Evolutionary conservation across 1,140 invertebrate species (phyloP).

Genomic region (Lordiphosa mommai): DNA sequence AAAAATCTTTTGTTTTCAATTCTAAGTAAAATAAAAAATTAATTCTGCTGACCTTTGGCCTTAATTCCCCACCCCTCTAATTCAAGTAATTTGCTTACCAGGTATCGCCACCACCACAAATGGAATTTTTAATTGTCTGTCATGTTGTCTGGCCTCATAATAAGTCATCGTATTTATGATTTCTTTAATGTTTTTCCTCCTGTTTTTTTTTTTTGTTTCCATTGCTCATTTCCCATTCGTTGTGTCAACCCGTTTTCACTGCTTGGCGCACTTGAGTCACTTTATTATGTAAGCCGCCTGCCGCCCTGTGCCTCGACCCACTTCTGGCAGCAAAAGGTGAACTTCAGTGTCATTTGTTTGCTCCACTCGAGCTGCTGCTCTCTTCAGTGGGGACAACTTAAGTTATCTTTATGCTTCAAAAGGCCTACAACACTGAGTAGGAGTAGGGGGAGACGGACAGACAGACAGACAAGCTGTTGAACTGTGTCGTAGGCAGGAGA

Average conservation of each 20-base stretch:
- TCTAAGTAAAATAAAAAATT: not conserved
- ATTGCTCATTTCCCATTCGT: not conserved
- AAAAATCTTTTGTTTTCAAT: too few relatives aligned
- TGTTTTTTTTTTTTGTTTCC: not conserved
- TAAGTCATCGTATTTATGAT: slow-evolving; percentile 37
- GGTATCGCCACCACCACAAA: slow-evolving; percentile 25
- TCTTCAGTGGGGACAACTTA: slow-evolving; percentile 49
- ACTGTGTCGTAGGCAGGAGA: slow-evolving; percentile 7
- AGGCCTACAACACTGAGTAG: slow-evolving; percentile 26
- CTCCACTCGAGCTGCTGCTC: slow-evolving; percentile 8
- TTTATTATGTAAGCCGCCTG: slow-evolving; percentile 42
- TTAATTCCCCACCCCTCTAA: not conserved
- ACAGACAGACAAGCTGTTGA: slow-evolving; percentile 49
- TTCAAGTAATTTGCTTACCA: not conserved
- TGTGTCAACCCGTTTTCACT: slow-evolving; percentile 36
- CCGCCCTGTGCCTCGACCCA: slow-evolving; percentile 2
- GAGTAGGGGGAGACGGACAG: not conserved
- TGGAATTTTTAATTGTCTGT: slow-evolving; percentile 53
- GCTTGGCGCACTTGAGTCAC: slow-evolving; percentile 43
- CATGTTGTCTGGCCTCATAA: not conserved
- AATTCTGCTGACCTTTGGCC: not conserved
- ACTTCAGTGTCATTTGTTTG: slow-evolving; percentile 58
- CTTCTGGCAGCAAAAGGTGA: slow-evolving; percentile 46
- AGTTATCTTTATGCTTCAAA: slow-evolving; percentile 60
- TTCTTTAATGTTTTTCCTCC: slow-evolving; percentile 29